phyloP scores from a whole-genome alignment of 2,113 vertebrate genomes.

The Platycercus adscitus region DNA sequence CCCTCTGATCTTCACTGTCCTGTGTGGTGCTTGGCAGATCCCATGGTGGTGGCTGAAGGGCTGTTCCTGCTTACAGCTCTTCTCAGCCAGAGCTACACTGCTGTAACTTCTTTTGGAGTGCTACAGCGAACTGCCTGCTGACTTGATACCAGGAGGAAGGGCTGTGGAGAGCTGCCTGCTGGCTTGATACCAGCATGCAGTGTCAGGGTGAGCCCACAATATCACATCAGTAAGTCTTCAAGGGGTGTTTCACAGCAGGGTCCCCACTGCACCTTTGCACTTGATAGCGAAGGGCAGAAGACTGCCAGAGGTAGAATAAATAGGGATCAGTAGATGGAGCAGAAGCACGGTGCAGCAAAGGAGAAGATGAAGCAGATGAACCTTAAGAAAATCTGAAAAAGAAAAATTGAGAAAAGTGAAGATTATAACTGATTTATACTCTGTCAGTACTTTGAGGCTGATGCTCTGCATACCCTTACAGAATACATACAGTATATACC shows the following conservation, averaged over 20 bases:
- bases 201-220: not conserved
- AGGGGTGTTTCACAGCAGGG: not conserved
- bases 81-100: not conserved
- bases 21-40: not conserved
- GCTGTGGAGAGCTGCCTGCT: not conserved
- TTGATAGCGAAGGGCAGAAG: not conserved
- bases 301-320: not conserved
- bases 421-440: not conserved
- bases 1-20: not conserved
- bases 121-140: not conserved
- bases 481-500: not conserved
- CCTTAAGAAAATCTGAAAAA: not conserved
- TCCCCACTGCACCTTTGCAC: not conserved
- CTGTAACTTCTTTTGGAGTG: rapidly evolving
- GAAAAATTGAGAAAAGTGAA: not conserved
- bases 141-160: not conserved
- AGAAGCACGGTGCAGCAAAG: not conserved
- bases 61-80: not conserved
- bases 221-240: not conserved
- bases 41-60: rapidly evolving
- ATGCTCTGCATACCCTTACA: not conserved
- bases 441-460: not conserved
- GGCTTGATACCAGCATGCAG: not conserved
- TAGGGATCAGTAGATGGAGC: not conserved
- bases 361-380: not conserved